Conservation (phyloP, 1,140 invertebrate genomes). For the Drosophila sucinea region DNA sequence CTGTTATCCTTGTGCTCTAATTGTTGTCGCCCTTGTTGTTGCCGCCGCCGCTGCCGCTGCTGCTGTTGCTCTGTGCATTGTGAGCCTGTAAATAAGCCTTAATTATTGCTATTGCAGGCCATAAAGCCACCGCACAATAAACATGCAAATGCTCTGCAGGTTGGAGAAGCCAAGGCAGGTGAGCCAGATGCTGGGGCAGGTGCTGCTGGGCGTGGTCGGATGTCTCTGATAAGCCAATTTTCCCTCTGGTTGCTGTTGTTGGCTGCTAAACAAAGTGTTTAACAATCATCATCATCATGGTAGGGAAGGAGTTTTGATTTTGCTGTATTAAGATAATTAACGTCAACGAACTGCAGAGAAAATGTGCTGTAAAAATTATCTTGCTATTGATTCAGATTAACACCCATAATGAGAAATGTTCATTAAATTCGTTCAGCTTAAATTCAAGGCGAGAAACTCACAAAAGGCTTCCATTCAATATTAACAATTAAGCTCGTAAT, state of each 20-base stretch:
- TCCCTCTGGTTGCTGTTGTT: background rate
- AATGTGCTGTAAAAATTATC: no score
- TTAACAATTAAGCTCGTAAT: no score
- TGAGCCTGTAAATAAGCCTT: constrained; percentile 77
- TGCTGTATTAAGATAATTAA: constrained; percentile 7
- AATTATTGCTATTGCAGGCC: constrained; percentile 76
- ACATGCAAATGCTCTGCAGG: constrained; percentile 68
- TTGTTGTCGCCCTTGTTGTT: constrained; percentile 58
- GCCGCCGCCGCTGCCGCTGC: constrained; percentile 33
- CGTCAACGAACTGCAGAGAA: no score
- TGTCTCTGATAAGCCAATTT: constrained; percentile 16
- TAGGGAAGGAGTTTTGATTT: background rate
- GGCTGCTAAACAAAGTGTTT: constrained; percentile 4
- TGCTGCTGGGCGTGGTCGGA: constrained; percentile 9
- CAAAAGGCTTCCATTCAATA: no score
- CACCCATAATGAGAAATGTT: no score
- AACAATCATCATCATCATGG: background rate
- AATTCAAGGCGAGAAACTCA: no score
- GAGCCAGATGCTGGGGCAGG: background rate
- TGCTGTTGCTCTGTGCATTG: constrained; percentile 43
- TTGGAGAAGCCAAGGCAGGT: background rate
- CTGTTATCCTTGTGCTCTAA: constrained; percentile 49
- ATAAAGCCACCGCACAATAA: constrained; percentile 78
- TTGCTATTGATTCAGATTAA: no score
- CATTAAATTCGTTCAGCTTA: no score